Conservation (phyloP, 1,140 invertebrate genomes). For the Solenopsis invicta region DNA sequence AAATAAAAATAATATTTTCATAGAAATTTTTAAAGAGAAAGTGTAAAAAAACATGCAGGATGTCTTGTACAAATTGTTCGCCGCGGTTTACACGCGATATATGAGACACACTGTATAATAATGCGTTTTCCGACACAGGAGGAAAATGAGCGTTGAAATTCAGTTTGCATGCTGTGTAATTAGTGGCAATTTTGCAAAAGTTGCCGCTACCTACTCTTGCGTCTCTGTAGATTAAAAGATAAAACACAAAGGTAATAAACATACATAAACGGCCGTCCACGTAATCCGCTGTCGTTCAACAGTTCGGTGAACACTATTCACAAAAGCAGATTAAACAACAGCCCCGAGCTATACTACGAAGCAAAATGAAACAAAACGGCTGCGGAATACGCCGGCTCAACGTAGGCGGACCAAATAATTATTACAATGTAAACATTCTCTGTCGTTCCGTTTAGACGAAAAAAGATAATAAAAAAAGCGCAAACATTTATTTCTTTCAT, state of each 20-base stretch:
- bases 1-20: slow-evolving; percentile 1
- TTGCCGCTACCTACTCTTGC: slow-evolving; percentile 1
- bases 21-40: slow-evolving; percentile 3
- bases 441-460: neutral
- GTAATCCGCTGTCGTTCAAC: slow-evolving; percentile 39
- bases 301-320: slow-evolving; percentile 37
- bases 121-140: neutral
- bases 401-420: slow-evolving; percentile 26
- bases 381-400: neutral
- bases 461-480: neutral
- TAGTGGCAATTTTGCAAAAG: slow-evolving; percentile 49
- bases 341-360: neutral
- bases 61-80: neutral
- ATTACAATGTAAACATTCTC: neutral
- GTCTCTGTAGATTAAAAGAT: slow-evolving; percentile 45
- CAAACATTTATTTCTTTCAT: neutral
- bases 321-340: slow-evolving; percentile 41
- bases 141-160: slow-evolving; percentile 45
- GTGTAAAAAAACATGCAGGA: neutral
- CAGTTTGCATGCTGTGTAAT: slow-evolving; percentile 35
- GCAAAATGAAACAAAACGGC: slow-evolving; percentile 22
- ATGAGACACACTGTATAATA: slow-evolving; percentile 21
- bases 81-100: neutral
- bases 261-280: slow-evolving; percentile 20
- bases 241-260: slow-evolving; percentile 51